These are phyloP conservation scores for Pseudorectes ferrugineus DNA, from an alignment of 2,113 vertebrate genomes.

Conservation along the genomic window DNA sequence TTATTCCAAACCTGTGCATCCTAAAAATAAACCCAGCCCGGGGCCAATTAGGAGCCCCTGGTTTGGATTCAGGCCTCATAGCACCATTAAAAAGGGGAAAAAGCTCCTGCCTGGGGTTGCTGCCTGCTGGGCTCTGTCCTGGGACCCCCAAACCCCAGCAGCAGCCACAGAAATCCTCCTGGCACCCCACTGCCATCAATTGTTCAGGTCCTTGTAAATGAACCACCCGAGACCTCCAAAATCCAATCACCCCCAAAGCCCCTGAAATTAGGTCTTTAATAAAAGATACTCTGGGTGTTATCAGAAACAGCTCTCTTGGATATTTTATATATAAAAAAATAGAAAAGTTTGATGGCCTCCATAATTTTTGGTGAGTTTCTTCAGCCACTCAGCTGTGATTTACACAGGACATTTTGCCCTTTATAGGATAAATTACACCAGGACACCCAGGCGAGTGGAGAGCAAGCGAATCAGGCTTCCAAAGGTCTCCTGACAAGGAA, in stretches of 20 bases:
- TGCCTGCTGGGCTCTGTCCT: not conserved
- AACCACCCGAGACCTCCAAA: not conserved
- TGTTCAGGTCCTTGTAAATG: not conserved
- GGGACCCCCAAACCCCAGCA: not conserved
- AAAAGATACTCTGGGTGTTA: not conserved
- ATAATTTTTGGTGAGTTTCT: not conserved
- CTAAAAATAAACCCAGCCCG: not conserved
- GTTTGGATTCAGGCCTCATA: not conserved
- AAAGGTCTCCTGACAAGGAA: not conserved
- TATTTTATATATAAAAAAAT: not conserved
- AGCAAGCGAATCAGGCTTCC: not conserved
- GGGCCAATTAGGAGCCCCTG: not conserved
- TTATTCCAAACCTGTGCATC: not conserved
- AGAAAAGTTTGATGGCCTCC: not conserved
- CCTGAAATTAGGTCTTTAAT: not conserved
- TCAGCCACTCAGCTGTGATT: slow-evolving; percentile 5
- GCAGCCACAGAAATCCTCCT: not conserved
- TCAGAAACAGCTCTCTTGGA: not conserved
- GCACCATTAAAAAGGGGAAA: not conserved
- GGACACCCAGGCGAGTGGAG: not conserved
- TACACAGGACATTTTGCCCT: not conserved
- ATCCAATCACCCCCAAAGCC: not conserved
- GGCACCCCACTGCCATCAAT: not conserved
- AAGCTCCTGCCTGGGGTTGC: not conserved
- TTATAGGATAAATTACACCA: not conserved